Base-by-base conservation (phyloP, 2,113 vertebrate species). In the Callaeas wilsoni region DNA sequence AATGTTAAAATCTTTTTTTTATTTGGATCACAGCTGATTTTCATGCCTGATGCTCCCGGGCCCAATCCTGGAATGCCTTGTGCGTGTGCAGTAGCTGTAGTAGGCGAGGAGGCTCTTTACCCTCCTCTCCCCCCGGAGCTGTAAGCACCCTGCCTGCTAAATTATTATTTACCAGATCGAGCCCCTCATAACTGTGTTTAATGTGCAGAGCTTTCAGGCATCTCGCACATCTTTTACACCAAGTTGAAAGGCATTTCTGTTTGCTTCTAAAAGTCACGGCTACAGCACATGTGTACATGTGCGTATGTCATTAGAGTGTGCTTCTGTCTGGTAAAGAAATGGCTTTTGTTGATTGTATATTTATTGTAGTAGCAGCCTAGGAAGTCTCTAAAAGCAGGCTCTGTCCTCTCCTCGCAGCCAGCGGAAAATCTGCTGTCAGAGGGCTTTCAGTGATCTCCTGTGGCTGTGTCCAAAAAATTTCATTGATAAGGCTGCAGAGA, bases 401-500 rank as follows among this genome's bases (percentile, higher is more conserved):
- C 77, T 42, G 42, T 75, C 50, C 53, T 57, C 41, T 82, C 16
- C 76, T 93, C n/a, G 0, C 80, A 85, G 92, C 85, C 83, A 35
- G 78, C 25, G 32, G 82, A 67, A 88, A 56, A 77, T 52, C 33
- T 33, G 52, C 95, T 95, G 94, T 57, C 82, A 57, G 86, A 68
- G 90, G 92, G 69, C 94, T 97, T 96, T 91, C 69, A 33, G 65
- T 50, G 87, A 89, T 90, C 91, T 93, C 86, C 59, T 69, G 82
- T 90, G 88, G 35, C 97, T 84, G 3, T 67, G 87, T 97, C 94
- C 91, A 74, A 96, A 97, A 97, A 97, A 96, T 96, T 74, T 96
- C 95, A 97, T 92, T 96, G 97, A 96, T 97, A 96, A 97, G 93
- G 96, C 96, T 96, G 95, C 96, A 26, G 98, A 96, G 97, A 91